Base-by-base conservation (phyloP, 2,113 vertebrate species). In the Tricholaema leucomelas region DNA sequence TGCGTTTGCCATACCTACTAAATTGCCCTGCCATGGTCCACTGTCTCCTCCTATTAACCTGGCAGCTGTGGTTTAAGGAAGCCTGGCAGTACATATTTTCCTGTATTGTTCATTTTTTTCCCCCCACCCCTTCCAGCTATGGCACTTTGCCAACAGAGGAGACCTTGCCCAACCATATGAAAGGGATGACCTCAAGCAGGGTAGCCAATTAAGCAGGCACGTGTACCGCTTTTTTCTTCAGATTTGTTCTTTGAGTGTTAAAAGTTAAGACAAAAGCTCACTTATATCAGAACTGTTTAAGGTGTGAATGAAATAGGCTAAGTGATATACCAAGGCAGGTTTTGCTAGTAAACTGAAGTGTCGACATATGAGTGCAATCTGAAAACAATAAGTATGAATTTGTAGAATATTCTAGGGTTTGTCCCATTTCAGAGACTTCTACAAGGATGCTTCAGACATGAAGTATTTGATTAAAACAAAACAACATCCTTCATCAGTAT, bases 111-210 rank as follows among this genome's bases (percentile, higher is more conserved):
- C 15, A 15, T 40, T 40, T 40, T 36, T 56, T 78, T 64, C 63
- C 50, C 10, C 9, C 9, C 48, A n/a, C 2, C 3, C 9, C 24
- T 19, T 50, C 17, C 27, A 89, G 80, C 31, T 59, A 52, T 63
- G 61, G 13, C 30, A 80, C 54, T 94, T 80, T 95, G n/a, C n/a
- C n/a, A n/a, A n/a, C n/a, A n/a, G n/a, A n/a, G 64, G n/a, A 95
- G 33, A 87, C 67, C 3, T 7, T 81, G 52, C 23, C 24, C 61
- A 50, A 69, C 64, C 35, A 78, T n/a, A 42, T 91, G 69, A 85
- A 75, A 87, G 21, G 65, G 54, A 88, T 83, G 31, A 12, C 50
- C 40, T 61, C 72, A 79, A 91, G 72, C 88, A 91, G 28, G 14
- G 82, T 11, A 77, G 28, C 6, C 35, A 92, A 85, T 61, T 91